Conservation (phyloP, 2,888 invertebrate genomes). For the Didymodactylos carnosus region DNA sequence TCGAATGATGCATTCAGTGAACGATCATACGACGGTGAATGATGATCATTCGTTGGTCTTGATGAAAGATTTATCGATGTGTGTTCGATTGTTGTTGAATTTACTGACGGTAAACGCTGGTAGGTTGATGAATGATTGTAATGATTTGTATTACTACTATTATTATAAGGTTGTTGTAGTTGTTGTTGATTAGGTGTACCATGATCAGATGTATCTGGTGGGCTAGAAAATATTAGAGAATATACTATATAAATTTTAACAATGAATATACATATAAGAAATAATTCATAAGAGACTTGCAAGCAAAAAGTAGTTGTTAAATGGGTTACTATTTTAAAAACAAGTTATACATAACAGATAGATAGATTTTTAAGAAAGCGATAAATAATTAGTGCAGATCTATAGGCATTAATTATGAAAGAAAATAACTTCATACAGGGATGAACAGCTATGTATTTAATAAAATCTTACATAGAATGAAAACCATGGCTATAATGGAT, state of each 20-base stretch:
- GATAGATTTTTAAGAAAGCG: no score
- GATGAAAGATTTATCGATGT: neutral
- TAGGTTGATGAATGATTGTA: no score
- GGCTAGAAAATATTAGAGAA: neutral
- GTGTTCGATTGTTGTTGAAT: neutral
- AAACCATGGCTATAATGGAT: no score
- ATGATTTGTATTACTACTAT: no score
- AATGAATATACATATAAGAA: neutral
- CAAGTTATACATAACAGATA: no score
- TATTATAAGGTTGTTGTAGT: no score
- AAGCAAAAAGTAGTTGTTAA: no score
- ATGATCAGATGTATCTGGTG: neutral
- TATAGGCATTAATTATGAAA: neutral
- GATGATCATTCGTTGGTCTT: neutral
- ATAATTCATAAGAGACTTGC: neutral
- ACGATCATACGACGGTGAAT: neutral
- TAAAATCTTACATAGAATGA: neutral
- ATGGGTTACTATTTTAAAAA: no score
- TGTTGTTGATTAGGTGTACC: neutral
- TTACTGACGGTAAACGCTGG: neutral
- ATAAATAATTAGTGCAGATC: no score
- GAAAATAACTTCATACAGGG: neutral
- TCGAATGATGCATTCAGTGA: neutral
- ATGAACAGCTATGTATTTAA: no score
- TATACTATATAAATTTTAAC: neutral